Evolutionary conservation across 2,888 invertebrate species (phyloP), one percentile per base, ranked within the genome.

Genomic region (Melipona beecheii): DNA sequence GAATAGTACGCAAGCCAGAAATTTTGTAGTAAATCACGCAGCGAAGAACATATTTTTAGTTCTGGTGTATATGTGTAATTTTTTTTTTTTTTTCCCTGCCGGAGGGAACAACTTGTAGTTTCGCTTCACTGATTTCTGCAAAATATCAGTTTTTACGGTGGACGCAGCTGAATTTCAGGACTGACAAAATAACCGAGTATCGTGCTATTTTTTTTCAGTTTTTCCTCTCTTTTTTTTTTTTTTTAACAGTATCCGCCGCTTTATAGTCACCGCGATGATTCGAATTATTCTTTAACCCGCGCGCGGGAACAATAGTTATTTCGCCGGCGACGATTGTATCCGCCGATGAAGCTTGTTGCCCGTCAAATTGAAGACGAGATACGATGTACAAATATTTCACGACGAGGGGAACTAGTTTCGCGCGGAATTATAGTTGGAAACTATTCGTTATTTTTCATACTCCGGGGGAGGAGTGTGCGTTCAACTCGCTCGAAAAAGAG

Each of bases 391-490:
- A 69, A 21, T 27, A 43, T 68, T 64, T 13, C 19, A 43, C 21
- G 17, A 49, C 21, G 15, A 3, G 17, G 36, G 31, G 65, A 31
- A 19, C 31, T 54, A 15, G 19, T 2, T 24, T 31, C 66, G 52
- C 43, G 11, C 15, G 27, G 27, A 54, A 54, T 52, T 52, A 54
- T 54, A 62, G 43, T 56, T 50, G 15, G n/a, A 50, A 50, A 65
- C n/a, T 76, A 21, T 76, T 56, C 58, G 58, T 70, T 80, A 77
- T 80, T 76, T 43, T 70, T 52, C 70, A 17, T 43, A 13, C 36
- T n/a, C n/a, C 56, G n/a, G 13, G 27, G 27, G 27, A 27, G 27
- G 21, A n/a, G 13, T 3, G 52, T 19, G 19, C n/a, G 62, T 36
- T 65, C 27, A 52, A 27, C 66, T 60, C 27, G 13, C 27, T 24